Percentiles rank a stretch among this genome's conserved stretches.
Conservation (phyloP, 2,888 invertebrate genomes). For the Tenthredo notha region DNA sequence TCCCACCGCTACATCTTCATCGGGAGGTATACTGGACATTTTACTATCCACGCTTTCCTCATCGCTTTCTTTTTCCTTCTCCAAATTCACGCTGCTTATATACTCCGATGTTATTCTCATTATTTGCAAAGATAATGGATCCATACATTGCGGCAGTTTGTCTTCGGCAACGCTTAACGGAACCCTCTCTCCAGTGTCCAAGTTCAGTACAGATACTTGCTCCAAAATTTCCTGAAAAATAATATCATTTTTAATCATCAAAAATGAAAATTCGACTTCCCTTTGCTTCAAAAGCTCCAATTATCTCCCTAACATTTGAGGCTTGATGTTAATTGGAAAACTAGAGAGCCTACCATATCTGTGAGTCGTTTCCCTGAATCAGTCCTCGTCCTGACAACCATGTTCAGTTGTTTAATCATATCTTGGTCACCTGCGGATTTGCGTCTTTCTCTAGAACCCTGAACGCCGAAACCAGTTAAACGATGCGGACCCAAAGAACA, state of each 20-base stretch:
- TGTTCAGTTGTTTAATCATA: slow-evolving; percentile 84
- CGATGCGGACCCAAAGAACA: slow-evolving; percentile 77
- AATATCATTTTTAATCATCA: slow-evolving; percentile 11
- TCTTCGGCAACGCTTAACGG: slow-evolving; percentile 97
- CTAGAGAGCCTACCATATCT: slow-evolving; percentile 83
- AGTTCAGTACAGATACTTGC: slow-evolving; percentile 91
- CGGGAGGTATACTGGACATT: slow-evolving; percentile 80
- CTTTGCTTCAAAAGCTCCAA: background rate
- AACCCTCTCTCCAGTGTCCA: slow-evolving; percentile 93
- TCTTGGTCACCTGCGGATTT: slow-evolving; percentile 92
- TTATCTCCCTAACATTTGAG: background rate
- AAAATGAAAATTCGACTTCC: background rate
- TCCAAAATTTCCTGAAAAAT: slow-evolving; percentile 89
- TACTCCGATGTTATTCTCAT: slow-evolving; percentile 96
- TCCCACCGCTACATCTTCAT: slow-evolving; percentile 79
- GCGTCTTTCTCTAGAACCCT: slow-evolving; percentile 83
- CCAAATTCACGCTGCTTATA: slow-evolving; percentile 84
- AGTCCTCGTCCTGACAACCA: slow-evolving; percentile 90
- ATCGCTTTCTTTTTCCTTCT: slow-evolving; percentile 87
- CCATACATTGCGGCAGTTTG: slow-evolving; percentile 93
- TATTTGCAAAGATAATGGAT: slow-evolving; percentile 96
- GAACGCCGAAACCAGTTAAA: slow-evolving; percentile 72
- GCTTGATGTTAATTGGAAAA: background rate
- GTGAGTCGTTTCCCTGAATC: slow-evolving; percentile 93
- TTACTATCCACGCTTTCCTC: slow-evolving; percentile 87